Evolutionary conservation across 2,888 invertebrate species (phyloP).

Genomic region (Baccha elongata): DNA sequence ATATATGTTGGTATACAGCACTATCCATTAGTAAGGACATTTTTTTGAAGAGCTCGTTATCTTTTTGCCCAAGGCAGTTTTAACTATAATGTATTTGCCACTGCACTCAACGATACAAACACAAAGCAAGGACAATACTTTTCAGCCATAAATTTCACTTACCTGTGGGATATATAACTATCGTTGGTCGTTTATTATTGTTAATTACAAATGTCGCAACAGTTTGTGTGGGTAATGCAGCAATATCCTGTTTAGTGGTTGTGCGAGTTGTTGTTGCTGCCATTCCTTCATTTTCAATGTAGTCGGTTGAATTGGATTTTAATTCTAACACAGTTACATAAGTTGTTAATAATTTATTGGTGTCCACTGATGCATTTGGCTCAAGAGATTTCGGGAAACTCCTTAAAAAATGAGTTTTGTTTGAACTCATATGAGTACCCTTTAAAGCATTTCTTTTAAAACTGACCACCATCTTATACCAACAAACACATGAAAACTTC

Average conservation of each 20-base stretch:
- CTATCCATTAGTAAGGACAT: too few relatives aligned
- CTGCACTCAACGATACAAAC: too few relatives aligned
- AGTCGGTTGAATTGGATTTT: conserved; percentile 15
- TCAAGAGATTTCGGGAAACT: not conserved
- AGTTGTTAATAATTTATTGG: not conserved
- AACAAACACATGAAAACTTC: not conserved
- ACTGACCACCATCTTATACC: conserved; percentile 8
- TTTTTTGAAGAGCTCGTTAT: too few relatives aligned
- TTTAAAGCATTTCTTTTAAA: conserved; percentile 25
- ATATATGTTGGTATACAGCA: too few relatives aligned
- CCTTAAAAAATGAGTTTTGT: not conserved
- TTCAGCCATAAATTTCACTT: conserved; percentile 75
- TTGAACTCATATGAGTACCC: not conserved
- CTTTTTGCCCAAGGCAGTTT: too few relatives aligned
- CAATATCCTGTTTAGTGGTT: conserved; percentile 68
- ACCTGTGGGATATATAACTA: conserved; percentile 89
- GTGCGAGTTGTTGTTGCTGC: conserved; percentile 56
- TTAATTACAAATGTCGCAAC: conserved; percentile 82
- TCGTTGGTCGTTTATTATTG: conserved; percentile 89
- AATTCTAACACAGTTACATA: conserved; percentile 10
- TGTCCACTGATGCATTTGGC: not conserved
- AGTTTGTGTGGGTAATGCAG: conserved; percentile 78
- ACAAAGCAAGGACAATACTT: not conserved
- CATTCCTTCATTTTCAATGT: conserved; percentile 58
- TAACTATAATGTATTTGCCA: too few relatives aligned